phyloP scores from a whole-genome alignment of 2,888 invertebrate genomes.

The Tetranychus truncatus region DNA sequence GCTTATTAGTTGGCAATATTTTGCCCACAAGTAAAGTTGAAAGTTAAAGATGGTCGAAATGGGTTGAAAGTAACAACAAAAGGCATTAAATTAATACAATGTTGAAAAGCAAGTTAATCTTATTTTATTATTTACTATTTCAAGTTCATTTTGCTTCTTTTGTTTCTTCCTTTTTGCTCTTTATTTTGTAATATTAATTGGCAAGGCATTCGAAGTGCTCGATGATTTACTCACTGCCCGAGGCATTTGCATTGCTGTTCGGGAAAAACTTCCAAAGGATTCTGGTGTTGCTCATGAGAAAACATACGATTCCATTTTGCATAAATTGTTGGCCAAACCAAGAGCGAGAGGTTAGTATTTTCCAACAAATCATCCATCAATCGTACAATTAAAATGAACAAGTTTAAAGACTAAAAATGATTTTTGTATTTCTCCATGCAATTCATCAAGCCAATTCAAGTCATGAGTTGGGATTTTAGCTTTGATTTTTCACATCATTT shows the following conservation, averaged over 20 bases:
- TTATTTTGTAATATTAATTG: neutral
- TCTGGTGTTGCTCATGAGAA: constrained; percentile 76
- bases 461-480: too few species aligned
- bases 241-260: constrained; percentile 79
- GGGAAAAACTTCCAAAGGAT: constrained; percentile 83
- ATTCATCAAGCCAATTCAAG: too few species aligned
- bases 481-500: too few species aligned
- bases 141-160: neutral
- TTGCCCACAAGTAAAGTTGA: neutral
- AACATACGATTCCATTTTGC: constrained; percentile 70
- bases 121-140: too few species aligned
- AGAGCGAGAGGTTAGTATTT: constrained; percentile 57
- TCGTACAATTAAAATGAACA: neutral
- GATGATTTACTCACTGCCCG: constrained; percentile 62
- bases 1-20: neutral
- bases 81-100: too few species aligned
- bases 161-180: neutral
- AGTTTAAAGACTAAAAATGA: too few species aligned
- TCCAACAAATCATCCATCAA: neutral
- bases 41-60: too few species aligned
- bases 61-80: too few species aligned
- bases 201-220: constrained; percentile 78
- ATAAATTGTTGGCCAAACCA: constrained; percentile 61
- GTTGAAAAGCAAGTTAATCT: too few species aligned
- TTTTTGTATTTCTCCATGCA: too few species aligned